Evolutionary conservation across 92 coral and sea anemone species (phyloP).

Genomic region (Heliopora coerulea): DNA sequence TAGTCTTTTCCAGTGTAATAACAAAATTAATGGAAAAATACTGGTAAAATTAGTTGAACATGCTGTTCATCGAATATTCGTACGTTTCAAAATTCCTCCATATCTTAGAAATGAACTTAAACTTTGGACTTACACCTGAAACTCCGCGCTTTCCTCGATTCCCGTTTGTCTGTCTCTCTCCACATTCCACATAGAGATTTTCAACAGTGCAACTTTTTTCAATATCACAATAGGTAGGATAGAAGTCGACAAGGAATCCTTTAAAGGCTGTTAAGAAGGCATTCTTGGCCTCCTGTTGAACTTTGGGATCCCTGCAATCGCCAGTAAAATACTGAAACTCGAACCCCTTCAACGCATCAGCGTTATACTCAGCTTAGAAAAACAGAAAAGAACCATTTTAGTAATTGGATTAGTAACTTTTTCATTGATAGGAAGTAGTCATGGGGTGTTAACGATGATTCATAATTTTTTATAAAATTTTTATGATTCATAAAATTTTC

Average conservation of each 20-base stretch:
- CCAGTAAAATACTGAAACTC: slow-evolving; percentile 91
- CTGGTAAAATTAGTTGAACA: too few species aligned
- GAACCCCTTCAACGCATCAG: slow-evolving; percentile 80
- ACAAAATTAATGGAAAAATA: too few species aligned
- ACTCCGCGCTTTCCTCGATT: slow-evolving; percentile 43
- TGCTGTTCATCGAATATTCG: too few species aligned
- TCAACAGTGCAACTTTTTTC: slow-evolving; percentile 64
- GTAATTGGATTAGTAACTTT: too few species aligned
- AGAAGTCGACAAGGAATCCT: slow-evolving; percentile 47
- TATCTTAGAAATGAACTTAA: too few species aligned
- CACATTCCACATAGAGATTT: slow-evolving; percentile 69
- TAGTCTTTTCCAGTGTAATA: too few species aligned
- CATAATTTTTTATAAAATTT: too few species aligned
- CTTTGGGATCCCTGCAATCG: slow-evolving; percentile 71
- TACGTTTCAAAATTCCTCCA: too few species aligned
- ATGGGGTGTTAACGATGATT: too few species aligned
- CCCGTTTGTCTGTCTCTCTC: slow-evolving; percentile 40
- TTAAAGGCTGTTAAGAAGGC: slow-evolving; percentile 61
- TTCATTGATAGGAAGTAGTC: too few species aligned
- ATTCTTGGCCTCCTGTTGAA: slow-evolving; percentile 70
- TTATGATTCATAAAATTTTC: too few species aligned
- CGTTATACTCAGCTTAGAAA: slow-evolving; percentile 16
- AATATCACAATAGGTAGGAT: slow-evolving; percentile 62
- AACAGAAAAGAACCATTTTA: too few species aligned
- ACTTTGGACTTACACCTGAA: slow-evolving; percentile 44